A percentile compares a stretch with the other conserved stretches of the same genome.
Conservation (phyloP, 2,888 invertebrate genomes). For the Caenorhabditis becei region DNA sequence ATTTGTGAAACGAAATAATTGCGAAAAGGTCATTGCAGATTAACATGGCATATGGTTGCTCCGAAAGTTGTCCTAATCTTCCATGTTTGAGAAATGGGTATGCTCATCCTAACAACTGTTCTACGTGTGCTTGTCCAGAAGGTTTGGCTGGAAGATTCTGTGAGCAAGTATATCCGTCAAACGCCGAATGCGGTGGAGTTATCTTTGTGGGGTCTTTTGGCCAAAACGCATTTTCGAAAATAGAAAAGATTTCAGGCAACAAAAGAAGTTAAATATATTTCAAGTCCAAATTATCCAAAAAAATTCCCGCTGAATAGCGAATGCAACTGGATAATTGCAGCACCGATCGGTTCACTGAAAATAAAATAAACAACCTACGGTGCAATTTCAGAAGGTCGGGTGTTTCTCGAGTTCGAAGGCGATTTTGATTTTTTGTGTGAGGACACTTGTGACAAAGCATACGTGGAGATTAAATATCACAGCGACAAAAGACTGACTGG, state of each 20-base stretch:
- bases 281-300: slow-evolving; percentile 73
- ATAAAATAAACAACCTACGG: background rate
- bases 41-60: slow-evolving; percentile 78
- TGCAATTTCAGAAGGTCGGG: slow-evolving; percentile 63
- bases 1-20: background rate
- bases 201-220: slow-evolving; percentile 69
- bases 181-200: slow-evolving; percentile 74
- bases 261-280: slow-evolving; percentile 65
- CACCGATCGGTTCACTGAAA: slow-evolving; percentile 50
- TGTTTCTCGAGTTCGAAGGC: slow-evolving; percentile 75
- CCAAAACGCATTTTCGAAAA: too few relatives aligned
- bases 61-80: slow-evolving; percentile 65
- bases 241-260: slow-evolving; percentile 60
- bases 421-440: slow-evolving; percentile 78
- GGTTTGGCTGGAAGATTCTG: slow-evolving; percentile 77
- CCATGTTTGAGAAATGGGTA: slow-evolving; percentile 74
- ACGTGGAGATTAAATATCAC: slow-evolving; percentile 79
- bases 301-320: slow-evolving; percentile 70
- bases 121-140: slow-evolving; percentile 77
- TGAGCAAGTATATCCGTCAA: slow-evolving; percentile 71
- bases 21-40: slow-evolving; percentile 66
- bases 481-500: slow-evolving; percentile 79
- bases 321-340: slow-evolving; percentile 79
- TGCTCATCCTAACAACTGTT: slow-evolving; percentile 79
- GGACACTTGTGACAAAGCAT: slow-evolving; percentile 80